Base-by-base conservation (phyloP, 2,888 invertebrate species). In the Lochmaea crataegi region DNA sequence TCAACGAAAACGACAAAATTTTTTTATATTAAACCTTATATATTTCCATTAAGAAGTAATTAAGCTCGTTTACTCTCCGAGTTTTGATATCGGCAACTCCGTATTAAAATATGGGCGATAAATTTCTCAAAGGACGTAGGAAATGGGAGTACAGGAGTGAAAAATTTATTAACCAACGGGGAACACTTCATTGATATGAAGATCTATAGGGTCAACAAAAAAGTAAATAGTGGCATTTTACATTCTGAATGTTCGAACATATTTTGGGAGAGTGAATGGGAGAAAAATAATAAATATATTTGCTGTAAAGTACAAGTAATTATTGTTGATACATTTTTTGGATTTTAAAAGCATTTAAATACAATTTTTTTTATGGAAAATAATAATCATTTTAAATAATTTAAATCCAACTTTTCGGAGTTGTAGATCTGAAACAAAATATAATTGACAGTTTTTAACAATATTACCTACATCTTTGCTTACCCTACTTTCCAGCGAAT, bases 401-500 rank as follows among this genome's bases (percentile, higher is more conserved):
- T 71, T n/a, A 56, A 41, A 65, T 65, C 65, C 41, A 64, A 42
- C 65, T 65, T 51, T 51, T 48, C 38, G 65, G 65, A 45, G 65
- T 45, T 3, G 65, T 45, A 1, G 65, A 65, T 22, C 65, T 65
- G 26, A 48, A 65, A 65, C n/a, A 65, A 18, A 48, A 65, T 41
- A 18, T 26, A 32, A 32, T 32, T 32, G 32, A 32, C 32, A 32
- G 32, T 32, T 32, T 32, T 32, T 32, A 7, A 32, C 32, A 32
- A 32, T 32, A 32, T 32, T 2, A 4, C 26, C 26, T 26, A 26
- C 26, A 26, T 3, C 26, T 7, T 51, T 58, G 69, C 77, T 65
- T 80, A 82, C 81, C 82, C 80, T 18, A 79, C 76, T 77, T 80
- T 82, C 79, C 81, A 80, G 63, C 79, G 75, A 63, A 79, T 75